These are phyloP conservation scores for Himalopsyche kuldschensis DNA, from an alignment of 2,888 invertebrate species.

Conservation along the genomic window DNA sequence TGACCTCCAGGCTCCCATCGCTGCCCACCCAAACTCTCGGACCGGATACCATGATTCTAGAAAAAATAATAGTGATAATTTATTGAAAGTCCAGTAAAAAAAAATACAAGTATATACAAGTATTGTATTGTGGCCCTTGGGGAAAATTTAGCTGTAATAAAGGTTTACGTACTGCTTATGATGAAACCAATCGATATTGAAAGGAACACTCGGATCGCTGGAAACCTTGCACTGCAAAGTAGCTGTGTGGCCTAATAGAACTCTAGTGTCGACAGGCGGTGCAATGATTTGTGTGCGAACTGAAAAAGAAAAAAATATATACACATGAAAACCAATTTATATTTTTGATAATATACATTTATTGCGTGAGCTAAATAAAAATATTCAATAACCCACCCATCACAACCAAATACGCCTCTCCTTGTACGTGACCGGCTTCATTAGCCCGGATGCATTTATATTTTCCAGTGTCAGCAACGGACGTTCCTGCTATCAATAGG, in stretches of 20 bases:
- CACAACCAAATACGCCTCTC: constrained; percentile 80
- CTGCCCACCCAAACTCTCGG: constrained; percentile 73
- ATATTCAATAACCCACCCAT: constrained; percentile 62
- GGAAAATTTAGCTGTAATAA: constrained; percentile 1
- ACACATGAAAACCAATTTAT: constrained; percentile 25
- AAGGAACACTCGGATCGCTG: constrained; percentile 85
- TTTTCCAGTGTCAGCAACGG: constrained; percentile 81
- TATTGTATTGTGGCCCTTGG: neutral
- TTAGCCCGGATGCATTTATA: constrained; percentile 89
- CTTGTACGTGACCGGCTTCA: constrained; percentile 84
- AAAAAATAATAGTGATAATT: neutral
- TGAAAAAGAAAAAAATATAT: constrained; percentile 47
- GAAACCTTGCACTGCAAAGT: constrained; percentile 93
- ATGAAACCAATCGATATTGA: constrained; percentile 86
- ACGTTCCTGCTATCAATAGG: constrained; percentile 83
- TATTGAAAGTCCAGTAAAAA: neutral
- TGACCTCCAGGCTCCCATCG: constrained; percentile 86
- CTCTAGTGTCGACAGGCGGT: constrained; percentile 89
- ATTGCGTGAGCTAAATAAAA: constrained; percentile 30
- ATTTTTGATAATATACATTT: neutral
- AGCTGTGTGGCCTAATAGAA: constrained; percentile 90
- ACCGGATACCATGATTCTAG: constrained; percentile 59
- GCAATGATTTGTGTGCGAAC: constrained; percentile 92
- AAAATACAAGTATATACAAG: neutral
- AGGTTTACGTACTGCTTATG: constrained; percentile 71